Evolutionary conservation across 1,140 invertebrate species (phyloP), one percentile per base, ranked within the genome.

Genomic region (Dufourea novaeangliae): DNA sequence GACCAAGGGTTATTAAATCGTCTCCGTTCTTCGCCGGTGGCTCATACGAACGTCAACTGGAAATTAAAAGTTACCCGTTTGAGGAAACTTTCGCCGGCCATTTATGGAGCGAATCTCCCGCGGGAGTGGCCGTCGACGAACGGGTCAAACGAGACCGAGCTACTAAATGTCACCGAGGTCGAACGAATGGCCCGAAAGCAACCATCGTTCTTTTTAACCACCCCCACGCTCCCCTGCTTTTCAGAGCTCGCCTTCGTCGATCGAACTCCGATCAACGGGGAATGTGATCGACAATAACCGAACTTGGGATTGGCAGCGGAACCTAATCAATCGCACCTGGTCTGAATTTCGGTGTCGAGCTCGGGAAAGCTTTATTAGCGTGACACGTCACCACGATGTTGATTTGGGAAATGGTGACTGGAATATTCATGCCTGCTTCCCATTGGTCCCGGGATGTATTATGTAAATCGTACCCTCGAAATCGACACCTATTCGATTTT

Each of bases 51-150:
- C 71, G 81, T 84, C 82, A 84, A 84, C 62, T 83, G 34, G 67
- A 84, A 84, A 84, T 84, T 80, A 84, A 84, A 83, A 83, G 81
- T 84, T 84, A 66, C 41, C 14, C 61, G 52, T 52, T 79, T 68
- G 34, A 63, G 64, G 81, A 75, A 84, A 78, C 67, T 84, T 84
- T 76, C 44, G 29, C 64, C 46, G 25, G 64, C 41, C 82, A 71
- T 83, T 84, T 83, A 83, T 54, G 82, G 76, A 71, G 61, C 57
- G 57, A 34, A 62, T n/a, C 34, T 44, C 62, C 14, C 79, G 10
- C 39, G 64, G 27, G 73, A 27, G 20, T 5, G 22, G 22, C 59
- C 67, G 27, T n/a, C 12, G 32, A 10, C n/a, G 54, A 14, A 54
- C 32, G 34, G 52, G 54, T 67, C 52, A 82, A 82, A 78, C 25